These are phyloP conservation scores for Accipiter virgatus DNA, from an alignment of 2,113 vertebrate species.

Conservation along the genomic window DNA sequence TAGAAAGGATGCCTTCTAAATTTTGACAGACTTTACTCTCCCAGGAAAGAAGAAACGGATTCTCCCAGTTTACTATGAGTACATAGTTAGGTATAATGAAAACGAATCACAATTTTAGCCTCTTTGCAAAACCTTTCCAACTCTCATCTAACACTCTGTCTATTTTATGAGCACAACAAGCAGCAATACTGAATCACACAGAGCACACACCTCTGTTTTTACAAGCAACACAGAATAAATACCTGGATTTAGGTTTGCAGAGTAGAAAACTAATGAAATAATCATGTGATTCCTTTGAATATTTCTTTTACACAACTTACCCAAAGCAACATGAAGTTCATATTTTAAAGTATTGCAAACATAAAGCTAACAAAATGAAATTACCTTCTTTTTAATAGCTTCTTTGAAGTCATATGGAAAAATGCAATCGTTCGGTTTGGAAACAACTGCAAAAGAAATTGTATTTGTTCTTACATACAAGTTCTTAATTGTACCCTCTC, in stretches of 20 bases:
- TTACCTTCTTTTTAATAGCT: constrained; percentile 85
- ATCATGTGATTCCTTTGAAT: not conserved
- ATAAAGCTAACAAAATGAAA: not conserved
- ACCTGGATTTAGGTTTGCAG: not conserved
- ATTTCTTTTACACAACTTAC: not conserved
- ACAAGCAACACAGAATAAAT: not conserved
- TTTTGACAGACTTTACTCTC: not conserved
- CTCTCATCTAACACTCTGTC: not conserved
- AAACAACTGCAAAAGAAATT: constrained; percentile 81
- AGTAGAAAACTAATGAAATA: not conserved
- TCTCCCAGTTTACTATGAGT: not conserved
- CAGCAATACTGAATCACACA: not conserved
- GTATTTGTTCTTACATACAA: not conserved
- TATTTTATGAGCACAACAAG: not conserved
- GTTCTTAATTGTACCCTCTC: not conserved
- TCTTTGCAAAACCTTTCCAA: not conserved
- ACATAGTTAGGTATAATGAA: not conserved
- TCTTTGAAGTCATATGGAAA: constrained; percentile 94
- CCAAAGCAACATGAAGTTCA: not conserved
- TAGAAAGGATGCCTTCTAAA: not conserved
- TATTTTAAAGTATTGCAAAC: not conserved
- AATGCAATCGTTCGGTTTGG: constrained; percentile 91
- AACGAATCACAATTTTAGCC: not conserved
- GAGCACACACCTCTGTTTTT: not conserved
- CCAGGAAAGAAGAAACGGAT: not conserved